These are phyloP conservation scores for Natrix natrix DNA, from an alignment of 2,797 vertebrate species.

Conservation along the genomic window DNA sequence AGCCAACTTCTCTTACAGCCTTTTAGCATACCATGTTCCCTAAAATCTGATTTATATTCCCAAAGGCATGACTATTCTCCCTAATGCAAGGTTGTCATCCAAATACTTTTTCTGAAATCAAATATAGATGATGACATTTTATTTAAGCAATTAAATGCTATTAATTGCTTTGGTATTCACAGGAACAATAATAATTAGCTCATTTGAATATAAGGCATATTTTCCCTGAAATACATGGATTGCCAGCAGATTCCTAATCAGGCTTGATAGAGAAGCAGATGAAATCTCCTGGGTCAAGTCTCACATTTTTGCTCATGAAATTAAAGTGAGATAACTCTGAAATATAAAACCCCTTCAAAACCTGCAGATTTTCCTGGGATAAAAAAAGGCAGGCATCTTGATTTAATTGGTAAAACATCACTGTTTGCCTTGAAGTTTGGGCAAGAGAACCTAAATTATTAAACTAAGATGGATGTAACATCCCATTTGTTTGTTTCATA, in stretches of 20 bases:
- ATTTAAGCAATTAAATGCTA: conserved; percentile 66
- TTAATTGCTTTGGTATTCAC: conserved; percentile 69
- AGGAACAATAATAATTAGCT: conserved; percentile 54
- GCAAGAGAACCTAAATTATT: neutral
- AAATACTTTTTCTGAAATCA: conserved; percentile 58
- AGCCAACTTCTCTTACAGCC: conserved; percentile 51
- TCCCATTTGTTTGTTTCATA: neutral
- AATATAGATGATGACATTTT: conserved; percentile 68
- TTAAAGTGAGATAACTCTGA: neutral
- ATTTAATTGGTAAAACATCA: neutral
- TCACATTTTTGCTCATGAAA: neutral
- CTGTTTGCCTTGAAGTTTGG: neutral
- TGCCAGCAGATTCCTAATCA: neutral
- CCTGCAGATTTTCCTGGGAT: neutral
- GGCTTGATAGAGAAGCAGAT: conserved; percentile 23
- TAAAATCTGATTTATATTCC: conserved; percentile 61
- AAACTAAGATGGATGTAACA: neutral
- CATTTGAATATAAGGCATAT: conserved; percentile 42
- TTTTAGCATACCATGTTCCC: conserved; percentile 64
- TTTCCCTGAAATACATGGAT: conserved; percentile 43
- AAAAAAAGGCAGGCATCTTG: neutral
- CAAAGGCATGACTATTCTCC: conserved; percentile 60
- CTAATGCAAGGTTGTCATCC: conserved; percentile 61
- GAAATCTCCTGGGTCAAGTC: conserved; percentile 39
- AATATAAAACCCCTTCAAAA: neutral